Evolutionary conservation across 2,797 vertebrate genomes (phyloP).

Genomic region (Neostethus bicornis): DNA sequence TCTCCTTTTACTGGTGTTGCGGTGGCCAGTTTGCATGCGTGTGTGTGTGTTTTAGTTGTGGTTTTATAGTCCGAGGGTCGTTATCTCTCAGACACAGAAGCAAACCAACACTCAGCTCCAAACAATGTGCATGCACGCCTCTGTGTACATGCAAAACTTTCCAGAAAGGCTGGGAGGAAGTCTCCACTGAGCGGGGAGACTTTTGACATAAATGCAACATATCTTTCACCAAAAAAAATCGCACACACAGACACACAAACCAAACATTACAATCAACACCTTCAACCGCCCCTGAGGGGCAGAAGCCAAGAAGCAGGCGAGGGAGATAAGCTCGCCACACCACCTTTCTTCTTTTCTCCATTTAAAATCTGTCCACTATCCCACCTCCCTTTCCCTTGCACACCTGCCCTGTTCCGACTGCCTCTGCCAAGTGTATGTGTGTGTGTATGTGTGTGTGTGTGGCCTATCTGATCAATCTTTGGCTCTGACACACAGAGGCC

Average conservation of each 20-base stretch:
- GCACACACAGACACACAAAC: slow-evolving; percentile 41
- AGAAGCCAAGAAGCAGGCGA: slow-evolving; percentile 46
- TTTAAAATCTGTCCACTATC: slow-evolving; percentile 26
- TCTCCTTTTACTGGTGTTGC: slow-evolving; percentile 33
- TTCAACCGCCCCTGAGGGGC: slow-evolving; percentile 47
- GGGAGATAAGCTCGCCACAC: slow-evolving; percentile 57
- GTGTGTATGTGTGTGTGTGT: slow-evolving; percentile 18
- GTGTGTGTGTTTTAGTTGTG: not conserved
- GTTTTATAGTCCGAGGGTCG: slow-evolving; percentile 51
- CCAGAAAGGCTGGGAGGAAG: slow-evolving; percentile 59
- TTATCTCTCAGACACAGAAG: slow-evolving; percentile 63
- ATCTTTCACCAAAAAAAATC: slow-evolving; percentile 58
- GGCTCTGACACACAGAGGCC: slow-evolving; percentile 30
- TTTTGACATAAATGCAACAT: slow-evolving; percentile 71
- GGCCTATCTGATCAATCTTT: slow-evolving; percentile 61
- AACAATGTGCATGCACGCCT: slow-evolving; percentile 45
- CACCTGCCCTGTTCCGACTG: slow-evolving; percentile 28
- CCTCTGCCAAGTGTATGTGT: slow-evolving; percentile 22
- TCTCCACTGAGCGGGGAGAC: slow-evolving; percentile 61
- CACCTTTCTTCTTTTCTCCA: slow-evolving; percentile 43
- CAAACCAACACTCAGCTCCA: slow-evolving; percentile 40
- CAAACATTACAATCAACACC: slow-evolving; percentile 42
- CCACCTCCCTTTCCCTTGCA: slow-evolving; percentile 37
- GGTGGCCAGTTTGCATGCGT: slow-evolving; percentile 17
- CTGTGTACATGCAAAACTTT: slow-evolving; percentile 50